Base-by-base conservation (phyloP, 2,113 vertebrate genomes). In the Lophotis ruficrista region DNA sequence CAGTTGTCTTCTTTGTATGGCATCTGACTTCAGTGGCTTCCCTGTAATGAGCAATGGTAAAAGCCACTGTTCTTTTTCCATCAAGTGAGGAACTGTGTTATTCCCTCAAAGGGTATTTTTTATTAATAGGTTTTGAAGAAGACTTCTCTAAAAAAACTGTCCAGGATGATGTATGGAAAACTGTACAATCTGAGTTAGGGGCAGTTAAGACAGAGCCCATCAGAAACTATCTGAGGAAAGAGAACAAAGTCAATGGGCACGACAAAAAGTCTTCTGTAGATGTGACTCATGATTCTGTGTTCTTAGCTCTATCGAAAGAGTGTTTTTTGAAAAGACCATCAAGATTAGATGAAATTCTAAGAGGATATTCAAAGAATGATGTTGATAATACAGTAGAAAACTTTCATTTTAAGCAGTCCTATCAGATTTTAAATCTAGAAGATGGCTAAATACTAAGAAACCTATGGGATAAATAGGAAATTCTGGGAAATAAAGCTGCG, bases 311-410 rank as follows among this genome's bases (percentile, higher is more conserved):
- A 61, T 4, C 38, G 31, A 72, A 78, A 82, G n/a, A 86, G 37
- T 37, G n/a, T 0, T 25, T 79, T 82, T 73, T 65, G 37, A 90
- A 92, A 61, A 79, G 76, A 73, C 10, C 62, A 66, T 94, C 84
- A 94, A 87, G 93, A 94, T 83, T 38, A 92, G 70, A 91, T 48
- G 93, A 89, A 89, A 31, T 79, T 91, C 56, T 56, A 76, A 80
- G 58, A 85, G 61, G 85, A 41, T 54, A 80, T 83, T 82, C 31
- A 31, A 91, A 94, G 83, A 91, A 69, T 38, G 45, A 68, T 41
- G 16, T 41, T 64, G 83, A 51, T 76, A 84, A 78, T 14, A 53
- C 2, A 83, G n/a, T 3, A 70, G 30, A 86, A 90, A 95, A 58
- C 7, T 57, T 68, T 58, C 15, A 33, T 72, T 89, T 95, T 43